Conservation (phyloP, 2,113 vertebrate species). For the Tyto alba region DNA sequence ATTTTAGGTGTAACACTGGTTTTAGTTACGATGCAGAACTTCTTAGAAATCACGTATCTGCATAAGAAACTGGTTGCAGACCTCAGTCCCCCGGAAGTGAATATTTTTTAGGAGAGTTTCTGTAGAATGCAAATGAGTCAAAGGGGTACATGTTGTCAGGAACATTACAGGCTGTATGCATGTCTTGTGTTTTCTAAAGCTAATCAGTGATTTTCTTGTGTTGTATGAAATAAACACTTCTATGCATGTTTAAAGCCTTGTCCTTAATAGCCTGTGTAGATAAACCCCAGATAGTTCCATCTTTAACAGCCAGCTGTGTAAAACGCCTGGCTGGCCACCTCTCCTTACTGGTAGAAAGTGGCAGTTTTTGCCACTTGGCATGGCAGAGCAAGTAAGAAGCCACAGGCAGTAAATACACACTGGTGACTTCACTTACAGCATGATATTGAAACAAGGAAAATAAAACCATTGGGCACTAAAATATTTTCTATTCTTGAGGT, state of each 20-base stretch:
- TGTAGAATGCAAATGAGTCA: neutral
- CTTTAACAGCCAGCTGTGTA: neutral
- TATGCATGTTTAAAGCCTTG: neutral
- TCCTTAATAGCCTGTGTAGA: neutral
- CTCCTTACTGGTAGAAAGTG: neutral
- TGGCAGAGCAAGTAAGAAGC: neutral
- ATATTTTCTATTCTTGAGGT: neutral
- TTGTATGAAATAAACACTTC: neutral
- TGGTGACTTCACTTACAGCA: neutral
- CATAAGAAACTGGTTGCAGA: neutral
- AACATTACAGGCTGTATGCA: fast-evolving
- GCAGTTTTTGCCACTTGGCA: neutral
- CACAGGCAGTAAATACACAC: neutral
- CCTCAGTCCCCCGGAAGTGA: neutral
- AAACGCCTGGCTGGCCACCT: neutral
- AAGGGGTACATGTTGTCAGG: neutral
- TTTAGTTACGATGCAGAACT: neutral
- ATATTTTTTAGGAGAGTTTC: neutral
- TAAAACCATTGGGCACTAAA: neutral
- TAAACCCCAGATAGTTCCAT: neutral
- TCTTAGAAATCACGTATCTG: neutral
- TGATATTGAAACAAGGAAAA: neutral
- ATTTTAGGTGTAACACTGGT: neutral
- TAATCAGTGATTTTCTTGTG: neutral
- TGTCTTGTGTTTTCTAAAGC: neutral